These are phyloP conservation scores for Podabrus alpinus DNA, from an alignment of 2,888 invertebrate genomes.

Conservation along the genomic window DNA sequence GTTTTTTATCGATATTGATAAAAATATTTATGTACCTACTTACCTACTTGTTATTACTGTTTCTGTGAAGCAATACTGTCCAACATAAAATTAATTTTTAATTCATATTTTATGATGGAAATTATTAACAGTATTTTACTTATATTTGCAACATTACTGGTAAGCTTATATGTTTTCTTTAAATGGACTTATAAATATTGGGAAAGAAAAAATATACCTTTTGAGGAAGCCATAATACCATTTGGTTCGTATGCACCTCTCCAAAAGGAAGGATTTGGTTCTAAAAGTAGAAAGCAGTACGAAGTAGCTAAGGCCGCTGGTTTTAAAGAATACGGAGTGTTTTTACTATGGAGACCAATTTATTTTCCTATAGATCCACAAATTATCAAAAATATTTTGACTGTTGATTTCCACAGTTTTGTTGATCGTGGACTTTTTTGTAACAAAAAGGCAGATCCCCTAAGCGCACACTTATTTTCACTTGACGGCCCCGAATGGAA, in stretches of 20 bases:
- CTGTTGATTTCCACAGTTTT: neutral
- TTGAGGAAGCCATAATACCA: neutral
- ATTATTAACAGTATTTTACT: neutral
- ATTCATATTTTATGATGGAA: neutral
- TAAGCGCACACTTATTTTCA: neutral
- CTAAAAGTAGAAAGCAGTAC: neutral
- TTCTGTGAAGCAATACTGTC: too few species aligned
- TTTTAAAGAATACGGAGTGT: neutral
- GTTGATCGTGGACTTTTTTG: neutral
- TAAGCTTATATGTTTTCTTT: neutral
- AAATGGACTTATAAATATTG: neutral
- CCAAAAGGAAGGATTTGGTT: neutral
- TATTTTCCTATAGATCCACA: neutral
- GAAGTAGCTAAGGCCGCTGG: neutral
- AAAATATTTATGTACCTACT: too few species aligned
- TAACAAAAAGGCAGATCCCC: neutral
- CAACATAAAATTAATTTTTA: too few species aligned
- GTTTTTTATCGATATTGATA: too few species aligned
- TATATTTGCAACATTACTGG: neutral
- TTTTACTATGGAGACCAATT: neutral
- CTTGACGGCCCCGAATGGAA: neutral
- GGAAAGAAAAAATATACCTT: neutral
- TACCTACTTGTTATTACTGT: too few species aligned
- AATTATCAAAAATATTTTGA: neutral
- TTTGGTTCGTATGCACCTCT: neutral